phyloP scores from a whole-genome alignment of 2,113 vertebrate species.

The Syngnathus scovelli region DNA sequence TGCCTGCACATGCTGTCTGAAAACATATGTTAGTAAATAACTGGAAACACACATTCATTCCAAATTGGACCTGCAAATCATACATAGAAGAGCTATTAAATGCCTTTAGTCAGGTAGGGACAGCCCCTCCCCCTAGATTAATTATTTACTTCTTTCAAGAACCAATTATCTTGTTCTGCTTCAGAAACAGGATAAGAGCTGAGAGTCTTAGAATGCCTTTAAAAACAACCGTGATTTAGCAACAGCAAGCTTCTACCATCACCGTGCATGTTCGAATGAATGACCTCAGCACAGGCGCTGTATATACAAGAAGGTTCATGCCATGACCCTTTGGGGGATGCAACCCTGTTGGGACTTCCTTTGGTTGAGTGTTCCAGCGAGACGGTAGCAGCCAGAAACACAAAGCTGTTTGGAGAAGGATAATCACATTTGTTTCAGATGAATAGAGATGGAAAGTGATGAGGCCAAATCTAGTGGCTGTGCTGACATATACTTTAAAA shows the following conservation, averaged over 20 bases:
- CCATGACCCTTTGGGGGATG: constrained; percentile 20
- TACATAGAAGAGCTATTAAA: neutral
- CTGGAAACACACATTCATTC: neutral
- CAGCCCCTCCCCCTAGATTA: constrained; percentile 22
- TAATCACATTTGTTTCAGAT: constrained; percentile 71
- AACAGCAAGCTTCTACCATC: constrained; percentile 34
- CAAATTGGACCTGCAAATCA: neutral
- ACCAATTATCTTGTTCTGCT: constrained; percentile 54
- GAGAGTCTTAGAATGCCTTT: constrained; percentile 44
- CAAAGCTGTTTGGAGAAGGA: constrained; percentile 51
- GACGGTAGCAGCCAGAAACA: constrained; percentile 30
- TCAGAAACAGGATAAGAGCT: constrained; percentile 51
- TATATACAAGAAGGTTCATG: constrained; percentile 10
- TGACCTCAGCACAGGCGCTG: constrained; percentile 4
- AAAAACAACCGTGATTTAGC: constrained; percentile 50
- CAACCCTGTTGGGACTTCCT: constrained; percentile 12
- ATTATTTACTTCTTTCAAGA: constrained; percentile 39
- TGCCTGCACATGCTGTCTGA: constrained; percentile 24
- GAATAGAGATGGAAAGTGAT: constrained; percentile 56
- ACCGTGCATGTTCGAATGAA: constrained; percentile 11
- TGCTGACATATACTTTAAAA: constrained; percentile 56
- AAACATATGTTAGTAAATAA: neutral
- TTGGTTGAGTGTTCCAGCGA: constrained; percentile 22
- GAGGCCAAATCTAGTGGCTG: constrained; percentile 46
- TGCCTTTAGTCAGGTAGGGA: constrained; percentile 5